These are phyloP conservation scores for Crotalus viridis DNA, from an alignment of 2,113 vertebrate species.

Conservation along the genomic window DNA sequence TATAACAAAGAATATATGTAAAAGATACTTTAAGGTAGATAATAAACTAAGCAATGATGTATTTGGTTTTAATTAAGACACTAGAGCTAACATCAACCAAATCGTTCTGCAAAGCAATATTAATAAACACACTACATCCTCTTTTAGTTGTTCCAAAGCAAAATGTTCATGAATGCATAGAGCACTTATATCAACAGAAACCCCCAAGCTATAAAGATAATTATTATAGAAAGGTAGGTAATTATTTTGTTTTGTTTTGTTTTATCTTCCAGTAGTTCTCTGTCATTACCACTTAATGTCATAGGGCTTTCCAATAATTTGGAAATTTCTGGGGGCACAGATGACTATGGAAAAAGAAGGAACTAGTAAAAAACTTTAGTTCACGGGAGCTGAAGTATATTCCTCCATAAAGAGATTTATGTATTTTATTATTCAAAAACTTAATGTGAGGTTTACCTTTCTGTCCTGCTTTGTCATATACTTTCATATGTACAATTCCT, in stretches of 20 bases:
- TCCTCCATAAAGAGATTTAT: neutral
- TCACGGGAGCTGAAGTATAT: neutral
- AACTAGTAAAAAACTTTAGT: neutral
- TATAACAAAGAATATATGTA: neutral
- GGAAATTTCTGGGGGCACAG: neutral
- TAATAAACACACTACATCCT: neutral
- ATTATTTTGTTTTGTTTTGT: neutral
- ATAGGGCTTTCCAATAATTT: neutral
- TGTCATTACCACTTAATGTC: neutral
- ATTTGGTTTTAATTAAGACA: neutral
- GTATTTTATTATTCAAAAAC: neutral
- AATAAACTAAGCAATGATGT: neutral
- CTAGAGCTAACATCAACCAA: neutral
- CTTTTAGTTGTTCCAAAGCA: neutral
- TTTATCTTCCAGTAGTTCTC: neutral
- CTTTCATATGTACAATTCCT: conserved; percentile 95
- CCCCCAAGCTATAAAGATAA: neutral
- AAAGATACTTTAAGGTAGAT: neutral
- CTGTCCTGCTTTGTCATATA: conserved; percentile 91
- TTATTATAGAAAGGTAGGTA: neutral
- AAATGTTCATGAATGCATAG: neutral
- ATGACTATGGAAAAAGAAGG: neutral
- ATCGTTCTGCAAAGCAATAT: neutral
- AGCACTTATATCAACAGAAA: neutral
- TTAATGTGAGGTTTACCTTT: conserved; percentile 76